Evolutionary conservation across 2,113 vertebrate species (phyloP).

Genomic region (Vombatus ursinus): DNA sequence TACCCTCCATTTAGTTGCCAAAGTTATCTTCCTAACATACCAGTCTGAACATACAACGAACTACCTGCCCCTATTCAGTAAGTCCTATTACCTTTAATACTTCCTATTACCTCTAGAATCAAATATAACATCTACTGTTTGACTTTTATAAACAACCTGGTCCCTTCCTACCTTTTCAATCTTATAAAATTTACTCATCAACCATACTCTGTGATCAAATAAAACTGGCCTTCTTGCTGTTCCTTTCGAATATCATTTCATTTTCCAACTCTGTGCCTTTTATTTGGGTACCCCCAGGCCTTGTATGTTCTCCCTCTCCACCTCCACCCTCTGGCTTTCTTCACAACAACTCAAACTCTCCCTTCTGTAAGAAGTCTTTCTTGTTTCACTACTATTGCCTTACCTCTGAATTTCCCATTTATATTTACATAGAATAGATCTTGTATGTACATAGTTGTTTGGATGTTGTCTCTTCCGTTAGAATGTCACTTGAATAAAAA

Average conservation of each 20-base stretch:
- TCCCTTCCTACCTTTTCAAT: background rate
- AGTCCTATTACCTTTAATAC: background rate
- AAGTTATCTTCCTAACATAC: background rate
- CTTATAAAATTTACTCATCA: background rate
- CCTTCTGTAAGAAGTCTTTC: background rate
- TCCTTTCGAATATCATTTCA: background rate
- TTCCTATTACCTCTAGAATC: background rate
- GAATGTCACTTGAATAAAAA: background rate
- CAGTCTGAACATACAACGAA: background rate
- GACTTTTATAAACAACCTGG: background rate
- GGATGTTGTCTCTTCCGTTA: background rate
- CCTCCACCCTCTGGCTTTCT: background rate
- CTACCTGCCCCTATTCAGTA: background rate
- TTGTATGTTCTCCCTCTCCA: background rate
- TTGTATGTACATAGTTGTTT: background rate
- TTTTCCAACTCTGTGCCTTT: background rate
- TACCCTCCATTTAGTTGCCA: background rate
- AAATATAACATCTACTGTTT: background rate
- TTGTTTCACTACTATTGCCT: background rate
- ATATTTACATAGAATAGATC: background rate
- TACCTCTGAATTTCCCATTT: background rate
- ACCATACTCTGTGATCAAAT: background rate
- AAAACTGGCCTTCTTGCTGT: background rate
- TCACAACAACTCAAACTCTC: background rate
- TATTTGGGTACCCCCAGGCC: background rate